phyloP scores from a whole-genome alignment of 2,888 invertebrate species.

The Amblyjoppa proteus region DNA sequence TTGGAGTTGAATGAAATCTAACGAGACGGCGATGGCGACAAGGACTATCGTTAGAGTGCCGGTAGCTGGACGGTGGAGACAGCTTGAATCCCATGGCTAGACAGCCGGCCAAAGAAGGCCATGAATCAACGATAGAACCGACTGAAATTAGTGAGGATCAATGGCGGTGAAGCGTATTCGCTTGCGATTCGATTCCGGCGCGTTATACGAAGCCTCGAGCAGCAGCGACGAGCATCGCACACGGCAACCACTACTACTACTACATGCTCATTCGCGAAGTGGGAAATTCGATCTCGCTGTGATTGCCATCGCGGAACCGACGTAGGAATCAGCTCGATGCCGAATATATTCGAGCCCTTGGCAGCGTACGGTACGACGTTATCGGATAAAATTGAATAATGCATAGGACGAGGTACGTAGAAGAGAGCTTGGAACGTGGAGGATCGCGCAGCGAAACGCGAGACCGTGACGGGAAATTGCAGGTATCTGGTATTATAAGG shows the following conservation, averaged over 20 bases:
- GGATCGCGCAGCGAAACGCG: slow-evolving; percentile 16
- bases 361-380: slow-evolving; percentile 55
- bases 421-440: slow-evolving; percentile 39
- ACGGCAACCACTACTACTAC: slow-evolving; percentile 25
- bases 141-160: slow-evolving; percentile 49
- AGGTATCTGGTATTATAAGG: slow-evolving; percentile 47
- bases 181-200: slow-evolving; percentile 32
- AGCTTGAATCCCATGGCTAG: not conserved
- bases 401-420: slow-evolving; percentile 55
- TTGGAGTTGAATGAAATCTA: slow-evolving; percentile 43
- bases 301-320: slow-evolving; percentile 52
- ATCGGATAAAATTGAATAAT: slow-evolving; percentile 66
- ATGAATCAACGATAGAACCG: slow-evolving; percentile 8
- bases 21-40: slow-evolving; percentile 27
- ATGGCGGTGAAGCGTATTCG: slow-evolving; percentile 35
- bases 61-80: not conserved
- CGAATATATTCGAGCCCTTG: slow-evolving; percentile 58
- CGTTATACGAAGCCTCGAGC: slow-evolving; percentile 36
- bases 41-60: not conserved
- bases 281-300: slow-evolving; percentile 61
- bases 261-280: slow-evolving; percentile 42
- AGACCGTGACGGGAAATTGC: slow-evolving; percentile 33
- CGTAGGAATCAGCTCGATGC: slow-evolving; percentile 42
- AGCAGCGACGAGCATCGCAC: slow-evolving; percentile 20
- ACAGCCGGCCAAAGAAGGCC: not conserved